Base-by-base conservation (phyloP, 2,797 vertebrate genomes). In the Pogoniulus pusillus region DNA sequence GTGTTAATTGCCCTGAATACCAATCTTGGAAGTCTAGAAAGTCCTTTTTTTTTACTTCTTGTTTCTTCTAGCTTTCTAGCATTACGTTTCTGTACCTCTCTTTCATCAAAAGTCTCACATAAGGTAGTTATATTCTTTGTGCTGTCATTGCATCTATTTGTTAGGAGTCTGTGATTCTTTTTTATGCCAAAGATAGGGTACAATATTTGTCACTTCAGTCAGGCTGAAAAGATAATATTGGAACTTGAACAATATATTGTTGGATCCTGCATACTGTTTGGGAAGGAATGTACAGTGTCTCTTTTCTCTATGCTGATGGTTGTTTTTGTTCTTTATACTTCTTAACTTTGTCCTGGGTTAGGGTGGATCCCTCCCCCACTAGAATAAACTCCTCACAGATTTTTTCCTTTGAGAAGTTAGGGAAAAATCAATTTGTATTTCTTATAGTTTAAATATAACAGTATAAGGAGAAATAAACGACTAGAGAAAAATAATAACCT, bases 1-100 rank as follows among this genome's bases (percentile, higher is more conserved):
- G 57, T 73, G 92, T 89, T 93, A 89, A 91, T 92, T 93, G 91
- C 80, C 92, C 91, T 92, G 68, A 93, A 91, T 94, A 94, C 35
- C 43, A 58, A 75, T 10, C 73, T 87, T 60, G 51, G 23, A 68
- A 88, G 43, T 68, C 71, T 94, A 65, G 54, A 59, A 93, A 91
- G 77, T 49, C 27, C 68, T 95, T 92, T 73, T 89, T 94, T 89
- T 94, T 89, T 84, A 41, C 39, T 88, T 82, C 71, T 68, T 82
- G 39, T 83, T 29, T 65, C 49, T 66, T 86, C 49, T 53, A 85
- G 29, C 51, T 87, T 89, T 53, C 63, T 85, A 76, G 30, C 64
- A 16, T 60, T 75, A 47, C 20, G 27, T 89, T 89, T 91, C 27
- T 75, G 22, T 73, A 37, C 6, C 18, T 86, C 27, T 73, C 65